Base-by-base conservation (phyloP, 2,888 invertebrate species). In the Platycnemis pennipes region DNA sequence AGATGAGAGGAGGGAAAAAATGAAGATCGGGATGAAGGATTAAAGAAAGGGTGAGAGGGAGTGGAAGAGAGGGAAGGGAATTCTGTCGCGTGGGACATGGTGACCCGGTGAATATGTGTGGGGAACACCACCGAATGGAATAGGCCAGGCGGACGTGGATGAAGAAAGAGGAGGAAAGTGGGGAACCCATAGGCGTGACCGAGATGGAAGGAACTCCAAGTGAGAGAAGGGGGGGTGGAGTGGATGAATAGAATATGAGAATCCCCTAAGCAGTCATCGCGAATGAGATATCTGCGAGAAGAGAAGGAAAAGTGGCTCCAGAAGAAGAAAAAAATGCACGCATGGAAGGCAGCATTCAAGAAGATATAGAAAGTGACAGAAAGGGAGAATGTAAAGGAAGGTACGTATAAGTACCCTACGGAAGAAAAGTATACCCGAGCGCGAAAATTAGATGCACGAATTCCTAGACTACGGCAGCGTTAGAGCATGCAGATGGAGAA, bases 221-320 rank as follows among this genome's bases (percentile, higher is more conserved):
- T 11, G 45, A 45, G 77, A 26, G 87, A 87, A 46, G 77, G 87
- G 8, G 87, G 45, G 22, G 63, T 63, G 26, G 77, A n/a, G 87
- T 26, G 87, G 87, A 87, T 87, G 87, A 87, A 87, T 87, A 87
- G 87, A 26, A 45, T 26, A 87, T 87, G 87, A 87, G 87, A 87
- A n/a, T 26, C 46, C 87, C 11, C 87, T 26, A 42, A 45, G n/a
- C 46, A 22, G 87, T 87, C 87, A 87, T 44, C 87, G 46, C 26
- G 44, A 37, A 37, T n/a, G 87, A 45, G 45, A 46, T 22, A 26
- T 87, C 87, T 87, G 87, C 37, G 46, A 26, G 87, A 13, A 8
- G 45, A 46, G 8, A 87, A n/a, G 46, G 87, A 87, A 45, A 44
- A 45, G 46, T 11, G 13, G 87, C 26, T 13, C 46, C 45, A 45